These are phyloP conservation scores for Caenorhabditis becei DNA, from an alignment of 2,888 invertebrate genomes.

Conservation along the genomic window DNA sequence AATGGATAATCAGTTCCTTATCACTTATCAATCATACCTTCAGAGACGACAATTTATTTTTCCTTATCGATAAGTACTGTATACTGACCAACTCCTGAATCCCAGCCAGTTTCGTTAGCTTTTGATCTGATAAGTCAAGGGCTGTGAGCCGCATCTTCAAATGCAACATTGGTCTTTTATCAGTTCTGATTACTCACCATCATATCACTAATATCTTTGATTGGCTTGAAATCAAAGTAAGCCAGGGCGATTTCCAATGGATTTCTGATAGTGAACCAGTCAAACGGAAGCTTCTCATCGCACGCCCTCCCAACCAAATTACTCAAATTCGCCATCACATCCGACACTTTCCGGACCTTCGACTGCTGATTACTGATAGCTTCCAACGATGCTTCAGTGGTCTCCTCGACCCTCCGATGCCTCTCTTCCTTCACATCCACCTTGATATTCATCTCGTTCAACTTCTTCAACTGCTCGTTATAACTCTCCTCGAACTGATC, in stretches of 20 bases:
- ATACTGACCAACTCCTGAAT: slow-evolving; percentile 72
- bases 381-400: slow-evolving; percentile 43
- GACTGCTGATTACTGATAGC: slow-evolving; percentile 43
- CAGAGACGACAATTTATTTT: slow-evolving; percentile 71
- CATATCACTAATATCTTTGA: slow-evolving; percentile 48
- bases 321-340: slow-evolving; percentile 36
- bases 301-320: slow-evolving; percentile 47
- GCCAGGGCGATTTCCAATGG: slow-evolving; percentile 73
- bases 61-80: slow-evolving; percentile 64
- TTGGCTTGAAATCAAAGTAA: slow-evolving; percentile 57
- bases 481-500: slow-evolving; percentile 72
- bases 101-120: slow-evolving; percentile 72
- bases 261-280: slow-evolving; percentile 65
- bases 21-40: slow-evolving; percentile 31
- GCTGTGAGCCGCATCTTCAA: slow-evolving; percentile 40
- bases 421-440: slow-evolving; percentile 64
- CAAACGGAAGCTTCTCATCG: slow-evolving; percentile 48
- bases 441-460: slow-evolving; percentile 76
- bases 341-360: slow-evolving; percentile 51
- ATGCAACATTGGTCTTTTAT: neutral
- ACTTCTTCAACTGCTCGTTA: slow-evolving; percentile 71
- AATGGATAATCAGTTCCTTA: no score
- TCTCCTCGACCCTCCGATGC: slow-evolving; percentile 45
- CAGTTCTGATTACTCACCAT: no score
- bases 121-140: slow-evolving; percentile 70